A percentile compares a stretch with the other conserved stretches of the same genome.
Conservation (phyloP, 2,888 invertebrate species). For the Pyrochroa serraticornis region DNA sequence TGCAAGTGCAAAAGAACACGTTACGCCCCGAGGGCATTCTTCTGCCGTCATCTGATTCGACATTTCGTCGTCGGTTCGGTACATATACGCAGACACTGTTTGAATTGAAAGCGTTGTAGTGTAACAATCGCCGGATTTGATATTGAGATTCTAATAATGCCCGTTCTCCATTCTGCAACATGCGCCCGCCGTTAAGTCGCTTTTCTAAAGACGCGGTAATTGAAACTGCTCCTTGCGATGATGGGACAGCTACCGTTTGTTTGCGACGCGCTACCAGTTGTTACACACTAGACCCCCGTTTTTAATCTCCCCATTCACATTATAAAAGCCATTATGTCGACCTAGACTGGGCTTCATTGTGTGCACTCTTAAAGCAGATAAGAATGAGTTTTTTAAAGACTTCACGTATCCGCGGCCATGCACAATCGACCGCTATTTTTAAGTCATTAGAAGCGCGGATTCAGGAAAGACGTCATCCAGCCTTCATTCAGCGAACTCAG, state of each 20-base stretch:
- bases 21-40: no score
- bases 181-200: constrained; percentile 54
- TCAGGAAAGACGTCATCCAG: no score
- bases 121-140: constrained; percentile 56
- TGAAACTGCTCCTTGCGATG: constrained; percentile 52
- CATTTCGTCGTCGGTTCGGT: no score
- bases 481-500: no score
- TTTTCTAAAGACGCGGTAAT: constrained; percentile 56
- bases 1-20: no score
- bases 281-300: constrained; percentile 43
- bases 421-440: not conserved
- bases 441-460: no score
- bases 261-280: constrained; percentile 43
- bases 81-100: no score
- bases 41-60: no score
- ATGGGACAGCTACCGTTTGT: constrained; percentile 36
- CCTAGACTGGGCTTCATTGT: constrained; percentile 34
- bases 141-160: constrained; percentile 55
- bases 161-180: constrained; percentile 53
- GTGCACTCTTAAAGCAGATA: constrained; percentile 24
- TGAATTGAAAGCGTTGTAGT: not conserved
- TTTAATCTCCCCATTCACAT: constrained; percentile 55
- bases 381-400: constrained; percentile 30
- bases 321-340: constrained; percentile 50
- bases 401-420: constrained; percentile 1